Evolutionary conservation across 2,113 vertebrate species (phyloP), one percentile per base, ranked within the genome.

Genomic region (Redunca redunca): DNA sequence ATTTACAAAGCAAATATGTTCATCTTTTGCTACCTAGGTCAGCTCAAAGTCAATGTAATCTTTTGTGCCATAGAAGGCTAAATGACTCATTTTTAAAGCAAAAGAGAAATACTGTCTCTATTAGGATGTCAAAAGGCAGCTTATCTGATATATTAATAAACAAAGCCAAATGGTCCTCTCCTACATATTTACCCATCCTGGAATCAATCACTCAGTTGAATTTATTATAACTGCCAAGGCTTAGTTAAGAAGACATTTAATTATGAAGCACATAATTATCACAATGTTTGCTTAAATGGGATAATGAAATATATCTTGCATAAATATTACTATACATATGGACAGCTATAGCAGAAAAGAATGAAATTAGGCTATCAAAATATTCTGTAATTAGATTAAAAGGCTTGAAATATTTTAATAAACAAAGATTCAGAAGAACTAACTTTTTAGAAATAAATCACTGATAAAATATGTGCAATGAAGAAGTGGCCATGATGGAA

Each of bases 1-100:
- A 62, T 84, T 89, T 40, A 46, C 17, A 97, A 92, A 95, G 23
- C 74, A 96, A 97, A 95, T 96, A 95, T 96, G 94, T 96, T 43
- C 40, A 88, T 57, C 26, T 91, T 62, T 78, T 83, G 48, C 36
- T 83, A 55, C 17, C 7, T 94, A 25, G 12, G 7, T 19, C 62
- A 60, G n/a, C 33, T 55, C 23, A 62, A 30, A 80, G 9, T 19
- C 58, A 11, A n/a, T 64, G 43, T 9, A 50, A 53, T 71, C 12
- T 60, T 94, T 83, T 78, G 82, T 90, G 60, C 12, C 1, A 11
- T 89, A 82, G 46, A 48, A 95, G 16, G 33, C 8, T 55, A 94
- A 97, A n/a, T 10, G 8, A 80, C 55, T 78, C 16, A 86, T 87
- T 88, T 57, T 95, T 85, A 64, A 46, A 95, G 94, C n/a, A 82